Base-by-base conservation (phyloP, 2,797 vertebrate species). In the Lagodon rhomboides region DNA sequence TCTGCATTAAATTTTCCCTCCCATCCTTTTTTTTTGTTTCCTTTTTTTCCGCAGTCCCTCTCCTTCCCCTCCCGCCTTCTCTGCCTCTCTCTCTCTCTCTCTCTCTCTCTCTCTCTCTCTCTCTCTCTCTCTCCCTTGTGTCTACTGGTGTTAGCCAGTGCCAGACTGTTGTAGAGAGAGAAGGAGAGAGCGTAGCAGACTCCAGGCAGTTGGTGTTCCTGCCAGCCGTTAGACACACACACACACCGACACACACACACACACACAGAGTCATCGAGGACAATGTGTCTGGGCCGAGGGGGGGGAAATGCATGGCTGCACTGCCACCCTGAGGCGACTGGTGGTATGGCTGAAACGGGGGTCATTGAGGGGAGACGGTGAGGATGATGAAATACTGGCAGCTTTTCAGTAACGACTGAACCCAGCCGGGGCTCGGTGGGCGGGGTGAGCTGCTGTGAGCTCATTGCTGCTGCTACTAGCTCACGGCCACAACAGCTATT, bases 341-440 rank as follows among this genome's bases (percentile, higher is more conserved):
- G 58, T 16, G 73, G 90, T 76, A 93, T 79, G 67, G 80, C 89
- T 68, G 58, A 82, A 66, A 77, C 56, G 75, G 82, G 87, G 86
- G 87, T 90, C 87, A 92, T 74, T 43, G 86, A 89, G 84, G 86
- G 89, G 89, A 88, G 81, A 87, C 85, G 83, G 90, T 71, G 73
- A 87, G 89, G 93, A 96, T 96, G 95, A 96, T 96, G 95, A 96
- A 96, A 96, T 95, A 93, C 93, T 94, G 94, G 92, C 92, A 78
- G 92, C 89, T 93, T 95, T 96, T 95, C 93, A 95, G 95, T 92
- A 96, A 96, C 82, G 90, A 91, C 88, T 89, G 83, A 90, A 83
- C 83, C 73, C 55, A 74, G 76, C 53, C 56, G 11, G 71, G 22
- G 69, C 55, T 10, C 23, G 46, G 86, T 85, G 90, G 93, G 93